Evolutionary conservation across 2,888 invertebrate species (phyloP).

Genomic region (Conchocele bisecta): DNA sequence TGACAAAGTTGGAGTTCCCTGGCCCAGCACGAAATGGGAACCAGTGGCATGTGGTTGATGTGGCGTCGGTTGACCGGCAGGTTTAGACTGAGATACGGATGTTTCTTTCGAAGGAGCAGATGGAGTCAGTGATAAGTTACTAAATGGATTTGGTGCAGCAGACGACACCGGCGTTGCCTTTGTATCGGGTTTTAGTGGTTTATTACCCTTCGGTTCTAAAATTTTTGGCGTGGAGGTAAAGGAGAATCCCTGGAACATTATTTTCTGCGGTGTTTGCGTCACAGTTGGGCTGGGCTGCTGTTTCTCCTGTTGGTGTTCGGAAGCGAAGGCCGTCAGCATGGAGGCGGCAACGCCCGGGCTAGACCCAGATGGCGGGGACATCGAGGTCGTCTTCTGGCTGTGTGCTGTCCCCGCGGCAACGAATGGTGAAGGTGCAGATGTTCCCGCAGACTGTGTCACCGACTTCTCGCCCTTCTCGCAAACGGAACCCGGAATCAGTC

Average conservation of each 20-base stretch:
- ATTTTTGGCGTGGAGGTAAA: conserved; percentile 88
- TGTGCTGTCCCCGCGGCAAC: too few species aligned
- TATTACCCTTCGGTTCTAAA: conserved; percentile 44
- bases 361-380: too few species aligned
- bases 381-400: too few species aligned
- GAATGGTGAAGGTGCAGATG: too few species aligned
- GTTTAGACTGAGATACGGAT: conserved; percentile 7
- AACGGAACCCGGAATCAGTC: conserved; percentile 54
- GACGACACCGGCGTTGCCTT: conserved; percentile 80
- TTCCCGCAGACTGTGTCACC: background rate
- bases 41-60: too few species aligned
- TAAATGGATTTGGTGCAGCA: conserved; percentile 76
- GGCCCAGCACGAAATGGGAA: conserved; percentile 39
- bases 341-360: conserved; percentile 40
- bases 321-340: conserved; percentile 45
- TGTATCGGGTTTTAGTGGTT: conserved; percentile 63
- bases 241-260: conserved; percentile 88
- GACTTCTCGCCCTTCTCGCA: conserved; percentile 24
- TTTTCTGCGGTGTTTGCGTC: conserved; percentile 54
- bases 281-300: background rate
- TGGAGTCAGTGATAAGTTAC: conserved; percentile 63
- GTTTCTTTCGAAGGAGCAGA: conserved; percentile 4
- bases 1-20: conserved; percentile 31
- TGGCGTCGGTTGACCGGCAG: too few species aligned
- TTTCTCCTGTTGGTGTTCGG: conserved; percentile 44